These are phyloP conservation scores for Naja naja DNA, from an alignment of 2,113 vertebrate species.

Conservation along the genomic window DNA sequence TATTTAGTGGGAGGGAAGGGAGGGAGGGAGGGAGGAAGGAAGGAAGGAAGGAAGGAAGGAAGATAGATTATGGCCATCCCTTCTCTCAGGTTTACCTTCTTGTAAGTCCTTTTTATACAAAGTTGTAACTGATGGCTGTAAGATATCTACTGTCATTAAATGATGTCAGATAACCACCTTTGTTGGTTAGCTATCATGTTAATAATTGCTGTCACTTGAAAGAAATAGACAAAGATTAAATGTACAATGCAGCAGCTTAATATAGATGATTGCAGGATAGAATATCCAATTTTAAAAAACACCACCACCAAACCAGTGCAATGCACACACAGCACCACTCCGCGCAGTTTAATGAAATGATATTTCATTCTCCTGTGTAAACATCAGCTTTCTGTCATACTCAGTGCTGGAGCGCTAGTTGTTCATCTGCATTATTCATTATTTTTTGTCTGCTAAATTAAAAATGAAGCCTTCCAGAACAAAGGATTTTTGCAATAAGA, in stretches of 20 bases:
- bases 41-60: not conserved
- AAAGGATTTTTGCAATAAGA: conserved; percentile 19
- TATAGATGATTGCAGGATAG: not conserved
- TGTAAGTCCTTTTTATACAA: conserved; percentile 38
- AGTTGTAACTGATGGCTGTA: conserved; percentile 17
- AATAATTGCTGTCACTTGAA: conserved; percentile 49
- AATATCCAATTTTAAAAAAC: not conserved
- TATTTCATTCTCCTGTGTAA: conserved; percentile 15
- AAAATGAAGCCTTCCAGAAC: conserved; percentile 25
- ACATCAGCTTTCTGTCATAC: conserved; percentile 20
- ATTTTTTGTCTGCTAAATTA: conserved; percentile 26
- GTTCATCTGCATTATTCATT: conserved; percentile 30
- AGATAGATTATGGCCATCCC: not conserved
- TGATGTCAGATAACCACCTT: conserved; percentile 39
- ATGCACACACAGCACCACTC: conserved; percentile 24
- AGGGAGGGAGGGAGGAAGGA: not conserved
- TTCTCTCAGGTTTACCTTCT: not conserved
- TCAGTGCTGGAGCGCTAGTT: not conserved
- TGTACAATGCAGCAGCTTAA: not conserved
- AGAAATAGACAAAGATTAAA: conserved; percentile 27
- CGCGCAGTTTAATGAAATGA: conserved; percentile 30
- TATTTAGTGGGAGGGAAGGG: rapidly evolving
- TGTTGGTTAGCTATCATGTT: conserved; percentile 37
- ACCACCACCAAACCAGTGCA: not conserved
- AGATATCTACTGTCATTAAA: conserved; percentile 39